Base-by-base conservation (phyloP, 2,888 invertebrate genomes). In the Acronicta aceris region DNA sequence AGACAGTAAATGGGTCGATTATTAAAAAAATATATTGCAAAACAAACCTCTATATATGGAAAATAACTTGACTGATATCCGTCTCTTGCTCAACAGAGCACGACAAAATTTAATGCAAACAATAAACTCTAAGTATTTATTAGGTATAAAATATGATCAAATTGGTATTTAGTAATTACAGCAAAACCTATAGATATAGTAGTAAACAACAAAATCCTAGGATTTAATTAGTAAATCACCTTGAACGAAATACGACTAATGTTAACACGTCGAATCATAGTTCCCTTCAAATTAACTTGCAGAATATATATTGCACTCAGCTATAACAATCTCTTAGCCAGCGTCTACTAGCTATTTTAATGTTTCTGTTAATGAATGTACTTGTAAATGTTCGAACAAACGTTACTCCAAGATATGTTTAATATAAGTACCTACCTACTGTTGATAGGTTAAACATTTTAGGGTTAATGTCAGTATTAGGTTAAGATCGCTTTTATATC, bases 391-490 rank as follows among this genome's bases (percentile, higher is more conserved):
- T 74, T 66, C 55, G 48, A 33, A 61, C 12, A 64, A 63, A 56
- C 50, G 68, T 74, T 76, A 76, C 56, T 68, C 61, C 59, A 56
- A 61, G 45, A n/a, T n/a, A n/a, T n/a, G 64, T 56, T 71, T 71
- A 51, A 71, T 68, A 69, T 76, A 61, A 71, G 71, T 68, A 60
- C n/a, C n/a, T 21, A 21, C 21, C 21, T 56, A 71, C 57, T 72
- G 76, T 76, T 74, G 47, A 63, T 72, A 76, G 70, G 61, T 63
- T 76, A 66, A 69, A 64, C 58, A 66, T 61, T 60, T 21, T 76
- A 76, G 65, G 65, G 62, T 68, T 76, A 76, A 58, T 64, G 60
- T 64, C 62, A 62, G 69, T 74, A 76, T 74, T 76, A 76, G 74
- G 66, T 74, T 76, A 72, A 74, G 56, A 59, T 46, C 53, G 76